Conservation (phyloP, 2,113 vertebrate species). For the Menidia beryllina region DNA sequence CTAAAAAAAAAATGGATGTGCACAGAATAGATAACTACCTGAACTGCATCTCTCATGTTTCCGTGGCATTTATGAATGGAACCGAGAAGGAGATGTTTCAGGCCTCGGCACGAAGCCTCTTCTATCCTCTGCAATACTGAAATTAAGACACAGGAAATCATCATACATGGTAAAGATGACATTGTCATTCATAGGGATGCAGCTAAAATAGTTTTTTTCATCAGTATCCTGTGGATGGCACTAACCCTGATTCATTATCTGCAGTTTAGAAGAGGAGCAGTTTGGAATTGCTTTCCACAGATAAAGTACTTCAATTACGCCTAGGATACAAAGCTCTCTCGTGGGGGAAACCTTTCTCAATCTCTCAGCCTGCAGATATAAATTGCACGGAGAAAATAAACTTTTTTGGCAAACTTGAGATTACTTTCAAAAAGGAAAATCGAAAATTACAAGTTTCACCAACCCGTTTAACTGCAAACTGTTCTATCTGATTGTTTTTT, state of each 20-base stretch:
- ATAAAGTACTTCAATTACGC: constrained; percentile 94
- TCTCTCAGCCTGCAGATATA: constrained; percentile 87
- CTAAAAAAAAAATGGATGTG: not conserved
- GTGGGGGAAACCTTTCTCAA: constrained; percentile 90
- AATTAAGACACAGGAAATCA: not conserved
- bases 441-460: constrained; percentile 12
- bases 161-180: not conserved
- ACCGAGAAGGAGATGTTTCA: constrained; percentile 95
- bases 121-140: constrained; percentile 93
- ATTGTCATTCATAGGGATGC: not conserved
- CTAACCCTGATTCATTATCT: constrained; percentile 97
- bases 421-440: not conserved
- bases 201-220: not conserved
- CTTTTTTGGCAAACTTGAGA: not conserved
- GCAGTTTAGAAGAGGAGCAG: constrained; percentile 93
- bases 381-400: constrained; percentile 7
- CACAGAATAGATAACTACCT: constrained; percentile 78
- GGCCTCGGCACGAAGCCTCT: constrained; percentile 86
- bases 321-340: constrained; percentile 92
- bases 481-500: constrained; percentile 99
- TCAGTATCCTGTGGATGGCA: not conserved
- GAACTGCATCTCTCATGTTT: constrained; percentile 92
- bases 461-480: constrained; percentile 98
- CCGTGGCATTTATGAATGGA: constrained; percentile 97
- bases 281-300: constrained; percentile 98